Conservation (phyloP, 37 sponge, comb jelly and placozoan species). For the Spongilla lacustris region DNA sequence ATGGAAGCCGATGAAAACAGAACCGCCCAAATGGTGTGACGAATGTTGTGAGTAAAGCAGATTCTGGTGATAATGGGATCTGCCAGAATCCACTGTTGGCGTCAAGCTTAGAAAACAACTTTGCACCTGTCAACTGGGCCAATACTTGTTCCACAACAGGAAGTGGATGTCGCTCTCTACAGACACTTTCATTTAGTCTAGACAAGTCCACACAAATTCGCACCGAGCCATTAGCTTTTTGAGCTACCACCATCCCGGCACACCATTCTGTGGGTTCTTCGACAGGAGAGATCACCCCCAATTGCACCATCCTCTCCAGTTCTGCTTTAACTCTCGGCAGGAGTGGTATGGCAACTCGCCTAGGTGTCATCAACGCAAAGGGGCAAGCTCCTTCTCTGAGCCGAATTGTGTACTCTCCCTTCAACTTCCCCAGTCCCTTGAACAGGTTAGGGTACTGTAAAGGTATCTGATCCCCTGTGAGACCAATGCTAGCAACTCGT, state of each 20-base stretch:
- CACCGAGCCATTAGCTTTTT: slow-evolving; percentile 31
- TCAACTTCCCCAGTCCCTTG: slow-evolving; percentile 40
- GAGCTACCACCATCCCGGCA: slow-evolving; percentile 59
- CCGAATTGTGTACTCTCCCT: slow-evolving; percentile 38
- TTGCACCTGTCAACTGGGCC: slow-evolving; percentile 28
- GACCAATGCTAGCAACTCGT: slow-evolving; percentile 3
- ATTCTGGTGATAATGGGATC: slow-evolving; percentile 29
- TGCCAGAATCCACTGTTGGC: slow-evolving; percentile 65
- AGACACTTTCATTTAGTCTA: slow-evolving; percentile 47
- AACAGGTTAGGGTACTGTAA: slow-evolving; percentile 32
- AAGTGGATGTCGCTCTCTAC: slow-evolving; percentile 44
- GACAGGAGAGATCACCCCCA: slow-evolving; percentile 36
- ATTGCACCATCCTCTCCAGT: slow-evolving; percentile 34
- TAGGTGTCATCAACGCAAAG: slow-evolving; percentile 31
- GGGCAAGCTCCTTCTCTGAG: slow-evolving; percentile 23
- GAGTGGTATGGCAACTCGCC: slow-evolving; percentile 50
- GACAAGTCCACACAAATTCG: slow-evolving; percentile 59
- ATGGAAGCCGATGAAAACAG: slow-evolving; percentile 44
- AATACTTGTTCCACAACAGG: slow-evolving; percentile 63
- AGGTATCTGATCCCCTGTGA: not conserved
- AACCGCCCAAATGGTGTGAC: slow-evolving; percentile 63
- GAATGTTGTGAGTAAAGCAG: slow-evolving; percentile 57
- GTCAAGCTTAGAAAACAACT: slow-evolving; percentile 58
- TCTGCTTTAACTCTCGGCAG: slow-evolving; percentile 28
- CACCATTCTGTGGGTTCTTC: slow-evolving; percentile 54